Percentiles rank a stretch among this genome's conserved stretches.
Conservation (phyloP, 2,888 invertebrate species). For the Myopa tessellatipennis region DNA sequence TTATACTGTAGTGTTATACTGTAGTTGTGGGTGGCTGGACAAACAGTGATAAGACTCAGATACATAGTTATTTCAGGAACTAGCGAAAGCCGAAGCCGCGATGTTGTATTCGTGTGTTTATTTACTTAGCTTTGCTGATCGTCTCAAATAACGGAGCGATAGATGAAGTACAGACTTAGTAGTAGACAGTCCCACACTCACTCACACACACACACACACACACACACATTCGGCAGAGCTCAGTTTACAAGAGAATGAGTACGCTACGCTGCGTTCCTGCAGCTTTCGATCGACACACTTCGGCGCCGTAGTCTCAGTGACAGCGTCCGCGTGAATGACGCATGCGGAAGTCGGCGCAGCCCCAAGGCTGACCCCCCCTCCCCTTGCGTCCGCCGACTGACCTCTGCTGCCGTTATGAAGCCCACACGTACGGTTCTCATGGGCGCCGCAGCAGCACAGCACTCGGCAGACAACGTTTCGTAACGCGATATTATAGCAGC, state of each 20-base stretch:
- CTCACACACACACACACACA: neutral
- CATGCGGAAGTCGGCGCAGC: slow-evolving; percentile 6
- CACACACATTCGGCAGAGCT: neutral
- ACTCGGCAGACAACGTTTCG: neutral
- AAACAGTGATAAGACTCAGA: too few species aligned
- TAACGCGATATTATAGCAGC: neutral
- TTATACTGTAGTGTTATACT: too few species aligned
- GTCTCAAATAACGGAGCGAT: neutral
- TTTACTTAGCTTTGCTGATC: neutral
- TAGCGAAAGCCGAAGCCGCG: too few species aligned
- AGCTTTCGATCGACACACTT: slow-evolving; percentile 4
- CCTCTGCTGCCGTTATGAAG: slow-evolving; percentile 10
- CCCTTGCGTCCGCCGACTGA: neutral
- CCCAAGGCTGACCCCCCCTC: neutral
- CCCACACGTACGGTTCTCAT: neutral
- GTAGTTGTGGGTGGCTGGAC: neutral
- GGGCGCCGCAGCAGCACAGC: neutral
- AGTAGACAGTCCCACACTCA: too few species aligned
- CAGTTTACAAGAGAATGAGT: neutral
- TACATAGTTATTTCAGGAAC: too few species aligned
- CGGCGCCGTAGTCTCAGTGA: neutral
- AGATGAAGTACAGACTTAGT: neutral
- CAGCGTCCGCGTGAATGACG: neutral
- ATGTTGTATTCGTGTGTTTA: neutral
- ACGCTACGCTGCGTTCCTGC: neutral